phyloP scores from a whole-genome alignment of 2,888 invertebrate species.

The Ditula angustiorana region DNA sequence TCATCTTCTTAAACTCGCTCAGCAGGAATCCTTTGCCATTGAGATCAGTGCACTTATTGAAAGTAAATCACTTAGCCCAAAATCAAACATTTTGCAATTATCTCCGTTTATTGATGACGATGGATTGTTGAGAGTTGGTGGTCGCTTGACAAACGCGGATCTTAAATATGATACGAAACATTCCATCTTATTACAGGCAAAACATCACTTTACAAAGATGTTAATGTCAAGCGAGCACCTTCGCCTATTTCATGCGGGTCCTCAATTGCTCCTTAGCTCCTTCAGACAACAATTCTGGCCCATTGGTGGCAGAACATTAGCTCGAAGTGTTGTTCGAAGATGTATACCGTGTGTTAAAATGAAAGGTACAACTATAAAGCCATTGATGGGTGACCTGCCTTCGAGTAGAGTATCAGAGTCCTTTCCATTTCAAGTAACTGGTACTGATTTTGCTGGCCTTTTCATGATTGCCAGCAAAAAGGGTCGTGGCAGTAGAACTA shows the following conservation, averaged over 20 bases:
- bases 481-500: slow-evolving; percentile 34
- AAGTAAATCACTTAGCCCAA: neutral
- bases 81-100: slow-evolving; percentile 14
- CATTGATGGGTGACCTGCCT: slow-evolving; percentile 42
- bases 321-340: slow-evolving; percentile 26
- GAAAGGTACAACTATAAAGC: slow-evolving; percentile 29
- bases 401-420: slow-evolving; percentile 9
- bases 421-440: slow-evolving; percentile 39
- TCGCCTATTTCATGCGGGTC: slow-evolving; percentile 41
- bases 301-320: slow-evolving; percentile 40
- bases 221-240: slow-evolving; percentile 39
- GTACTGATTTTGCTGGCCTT: slow-evolving; percentile 43
- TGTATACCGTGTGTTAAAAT: slow-evolving; percentile 34
- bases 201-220: slow-evolving; percentile 39
- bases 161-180: slow-evolving; percentile 38
- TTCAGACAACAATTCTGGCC: slow-evolving; percentile 44
- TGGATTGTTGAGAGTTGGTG: slow-evolving; percentile 26
- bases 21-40: neutral
- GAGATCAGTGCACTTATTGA: slow-evolving; percentile 3
- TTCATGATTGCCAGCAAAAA: slow-evolving; percentile 38
- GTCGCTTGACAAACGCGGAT: slow-evolving; percentile 14
- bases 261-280: slow-evolving; percentile 42
- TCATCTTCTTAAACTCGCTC: slow-evolving; percentile 3
- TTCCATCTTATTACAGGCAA: slow-evolving; percentile 32
- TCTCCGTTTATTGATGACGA: slow-evolving; percentile 33